Evolutionary conservation across 2,797 vertebrate species (phyloP), one percentile per base, ranked within the genome.

Genomic region (Acanthopagrus latus): DNA sequence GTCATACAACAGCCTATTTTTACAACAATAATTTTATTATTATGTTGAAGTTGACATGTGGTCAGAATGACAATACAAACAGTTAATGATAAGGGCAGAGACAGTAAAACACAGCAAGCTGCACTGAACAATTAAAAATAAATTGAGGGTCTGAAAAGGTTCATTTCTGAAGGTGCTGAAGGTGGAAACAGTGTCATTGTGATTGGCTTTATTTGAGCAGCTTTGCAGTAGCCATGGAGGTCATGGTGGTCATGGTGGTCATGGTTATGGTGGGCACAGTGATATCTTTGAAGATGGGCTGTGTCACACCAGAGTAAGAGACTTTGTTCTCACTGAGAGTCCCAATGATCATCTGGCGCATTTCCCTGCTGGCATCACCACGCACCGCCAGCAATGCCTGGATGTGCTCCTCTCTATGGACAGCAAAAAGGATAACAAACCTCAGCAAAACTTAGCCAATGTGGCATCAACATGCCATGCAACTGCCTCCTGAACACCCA

Each of bases 261-360:
- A 97, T 97, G 29, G 92, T 94, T 52, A 97, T 94, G 62, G 97
- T 95, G 52, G 97, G 96, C 71, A 99, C 97, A 0, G 91, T 81
- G 78, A 99, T 99, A 84, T 99, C 97, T 89, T 91, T 97, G 91
- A 99, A 99, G 86, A 99, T 93, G 81, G 97, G 96, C 86, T 96
- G 95, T 0, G 95, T 94, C 85, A 93, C 91, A 20, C 94, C 93
- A 33, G 93, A 93, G 0, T 93, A 89, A 11, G 96, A 93, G 0
- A 96, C 91, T 74, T 97, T 97, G 83, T 92, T 96, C 93, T 99
- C 97, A 46, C 96, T 97, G 82, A 99, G 94, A 0, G 96, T 98
- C 82, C 99, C 98, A 2, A 99, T 97, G 89, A 99, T 99, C 72
- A 95, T 99, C 90, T 99, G 98, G 23, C 97, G 96, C 97, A 98